Evolutionary conservation across 2,797 vertebrate genomes (phyloP).

Genomic region (Lacerta agilis): DNA sequence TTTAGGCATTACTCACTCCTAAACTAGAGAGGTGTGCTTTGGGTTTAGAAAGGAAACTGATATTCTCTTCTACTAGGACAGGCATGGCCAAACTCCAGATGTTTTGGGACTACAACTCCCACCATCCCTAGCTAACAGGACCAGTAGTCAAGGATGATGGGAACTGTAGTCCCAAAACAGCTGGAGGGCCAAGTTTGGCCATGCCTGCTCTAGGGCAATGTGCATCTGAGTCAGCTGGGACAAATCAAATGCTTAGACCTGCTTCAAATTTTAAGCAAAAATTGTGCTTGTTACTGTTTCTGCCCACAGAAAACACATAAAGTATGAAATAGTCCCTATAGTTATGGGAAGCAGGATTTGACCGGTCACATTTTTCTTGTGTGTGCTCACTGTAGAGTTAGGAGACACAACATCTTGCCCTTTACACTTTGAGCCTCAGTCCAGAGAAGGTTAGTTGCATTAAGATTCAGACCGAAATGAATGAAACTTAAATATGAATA

Average conservation of each 20-base stretch:
- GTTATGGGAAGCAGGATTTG: no score
- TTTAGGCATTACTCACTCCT: background rate
- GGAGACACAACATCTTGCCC: no score
- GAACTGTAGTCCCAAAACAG: no score
- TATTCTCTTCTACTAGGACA: background rate
- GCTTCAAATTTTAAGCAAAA: background rate
- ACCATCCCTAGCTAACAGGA: no score
- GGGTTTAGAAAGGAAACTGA: constrained; percentile 3
- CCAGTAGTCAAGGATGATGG: no score
- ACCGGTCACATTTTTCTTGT: background rate
- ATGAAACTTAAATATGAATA: background rate
- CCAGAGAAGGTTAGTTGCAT: background rate
- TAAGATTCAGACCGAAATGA: background rate
- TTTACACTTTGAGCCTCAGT: background rate
- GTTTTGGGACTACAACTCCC: no score
- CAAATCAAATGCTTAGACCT: background rate
- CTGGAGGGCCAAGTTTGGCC: no score
- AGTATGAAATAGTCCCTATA: background rate
- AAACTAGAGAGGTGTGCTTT: background rate
- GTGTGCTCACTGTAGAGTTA: background rate
- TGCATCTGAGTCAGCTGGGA: background rate
- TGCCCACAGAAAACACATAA: background rate
- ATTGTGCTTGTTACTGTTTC: background rate
- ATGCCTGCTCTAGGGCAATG: background rate
- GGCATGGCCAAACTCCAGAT: no score